Conservation (phyloP, 1,140 invertebrate genomes). For the Calycopis cecrops region DNA sequence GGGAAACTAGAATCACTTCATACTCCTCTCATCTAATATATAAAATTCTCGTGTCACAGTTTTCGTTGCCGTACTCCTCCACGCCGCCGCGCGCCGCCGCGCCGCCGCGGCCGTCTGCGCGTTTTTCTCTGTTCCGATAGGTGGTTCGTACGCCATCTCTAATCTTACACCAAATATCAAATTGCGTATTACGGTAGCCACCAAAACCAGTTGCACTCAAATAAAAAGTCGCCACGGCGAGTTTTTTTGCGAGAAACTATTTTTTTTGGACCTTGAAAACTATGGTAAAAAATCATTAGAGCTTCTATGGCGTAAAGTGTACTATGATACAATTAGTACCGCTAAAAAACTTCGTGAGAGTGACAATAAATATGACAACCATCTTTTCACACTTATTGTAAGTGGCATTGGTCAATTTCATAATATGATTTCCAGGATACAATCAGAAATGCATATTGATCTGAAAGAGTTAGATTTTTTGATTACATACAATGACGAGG, state of each 20-base stretch:
- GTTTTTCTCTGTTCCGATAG: no score
- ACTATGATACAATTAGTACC: conserved; percentile 90
- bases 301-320: conserved; percentile 93
- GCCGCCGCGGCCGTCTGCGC: no score
- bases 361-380: conserved; percentile 76
- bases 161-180: no score
- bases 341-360: conserved; percentile 87
- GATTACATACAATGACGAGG: conserved; percentile 59
- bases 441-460: conserved; percentile 84
- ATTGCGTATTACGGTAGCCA: no score
- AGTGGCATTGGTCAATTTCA: conserved; percentile 83
- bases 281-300: conserved; percentile 91
- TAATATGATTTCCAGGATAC: conserved; percentile 85
- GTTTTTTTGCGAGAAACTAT: conserved; percentile 71
- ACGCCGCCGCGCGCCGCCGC: no score
- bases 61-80: no score
- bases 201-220: no score
- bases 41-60: no score
- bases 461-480: conserved; percentile 81
- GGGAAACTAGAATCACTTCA: no score
- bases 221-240: no score
- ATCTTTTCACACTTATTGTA: conserved; percentile 69
- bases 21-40: no score
- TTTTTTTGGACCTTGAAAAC: conserved; percentile 66
- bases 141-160: no score